These are phyloP conservation scores for Odontocolon sp. DNA, from an alignment of 2,888 invertebrate genomes.

Conservation along the genomic window DNA sequence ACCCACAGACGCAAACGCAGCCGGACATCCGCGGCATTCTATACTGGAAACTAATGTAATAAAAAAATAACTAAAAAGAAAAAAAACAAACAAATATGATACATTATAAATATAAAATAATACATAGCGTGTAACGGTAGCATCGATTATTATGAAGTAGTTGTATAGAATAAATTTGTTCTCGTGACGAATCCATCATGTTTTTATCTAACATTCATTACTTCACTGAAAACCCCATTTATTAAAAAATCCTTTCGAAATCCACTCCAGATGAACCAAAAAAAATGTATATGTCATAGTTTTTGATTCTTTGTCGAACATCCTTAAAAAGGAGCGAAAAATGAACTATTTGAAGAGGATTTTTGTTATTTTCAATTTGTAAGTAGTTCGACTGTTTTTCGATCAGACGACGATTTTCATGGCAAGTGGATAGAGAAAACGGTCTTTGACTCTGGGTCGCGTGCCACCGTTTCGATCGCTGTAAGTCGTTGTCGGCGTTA, in stretches of 20 bases:
- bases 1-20: no score
- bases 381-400: neutral
- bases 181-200: constrained; percentile 69
- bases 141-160: constrained; percentile 60
- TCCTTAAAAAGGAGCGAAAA: no score
- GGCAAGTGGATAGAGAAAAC: constrained; percentile 15
- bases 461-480: constrained; percentile 40
- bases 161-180: constrained; percentile 79
- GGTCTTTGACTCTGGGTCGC: constrained; percentile 17
- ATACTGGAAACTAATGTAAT: constrained; percentile 75
- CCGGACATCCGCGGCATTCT: constrained; percentile 61
- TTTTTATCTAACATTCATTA: constrained; percentile 9
- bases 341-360: no score
- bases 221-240: no score
- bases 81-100: constrained; percentile 44
- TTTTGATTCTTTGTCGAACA: no score
- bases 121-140: constrained; percentile 71
- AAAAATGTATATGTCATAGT: no score
- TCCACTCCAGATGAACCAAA: no score
- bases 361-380: neutral
- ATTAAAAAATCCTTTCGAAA: no score
- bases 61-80: constrained; percentile 58
- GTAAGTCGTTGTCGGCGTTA: constrained; percentile 4
- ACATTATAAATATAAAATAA: constrained; percentile 58
- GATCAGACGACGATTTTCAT: neutral